Evolutionary conservation across 2,888 invertebrate species (phyloP).

Genomic region (Elysia crispata): DNA sequence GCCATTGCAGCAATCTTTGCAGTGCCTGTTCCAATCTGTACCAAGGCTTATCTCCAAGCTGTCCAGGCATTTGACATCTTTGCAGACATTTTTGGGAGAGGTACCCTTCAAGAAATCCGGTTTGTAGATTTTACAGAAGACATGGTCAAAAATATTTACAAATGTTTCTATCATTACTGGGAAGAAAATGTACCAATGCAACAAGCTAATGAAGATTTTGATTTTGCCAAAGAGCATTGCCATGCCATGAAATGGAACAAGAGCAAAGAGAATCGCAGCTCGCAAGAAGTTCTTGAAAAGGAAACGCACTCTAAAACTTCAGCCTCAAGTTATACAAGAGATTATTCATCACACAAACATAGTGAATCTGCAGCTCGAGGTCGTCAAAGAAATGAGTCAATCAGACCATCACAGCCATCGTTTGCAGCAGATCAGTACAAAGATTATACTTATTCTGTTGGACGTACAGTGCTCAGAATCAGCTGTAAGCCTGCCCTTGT

Average conservation of each 20-base stretch:
- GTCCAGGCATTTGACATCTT: constrained; percentile 35
- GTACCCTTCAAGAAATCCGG: constrained; percentile 6
- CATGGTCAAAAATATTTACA: constrained; percentile 29
- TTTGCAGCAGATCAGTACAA: too few relatives aligned
- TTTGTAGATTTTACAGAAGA: constrained; percentile 44
- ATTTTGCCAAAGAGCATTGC: not conserved
- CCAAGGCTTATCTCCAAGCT: constrained; percentile 36
- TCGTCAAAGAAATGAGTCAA: too few relatives aligned
- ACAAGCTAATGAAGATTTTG: constrained; percentile 15
- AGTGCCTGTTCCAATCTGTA: constrained; percentile 37
- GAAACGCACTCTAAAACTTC: too few relatives aligned
- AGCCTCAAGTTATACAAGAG: too few relatives aligned
- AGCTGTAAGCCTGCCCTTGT: too few relatives aligned
- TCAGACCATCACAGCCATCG: too few relatives aligned
- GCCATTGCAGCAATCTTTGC: constrained; percentile 43
- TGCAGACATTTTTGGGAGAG: not conserved
- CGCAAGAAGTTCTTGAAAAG: too few relatives aligned
- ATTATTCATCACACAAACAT: too few relatives aligned
- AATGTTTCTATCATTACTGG: constrained; percentile 23
- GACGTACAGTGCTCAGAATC: too few relatives aligned
- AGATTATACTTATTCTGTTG: too few relatives aligned
- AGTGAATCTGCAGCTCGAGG: too few relatives aligned
- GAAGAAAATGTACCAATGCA: not conserved
- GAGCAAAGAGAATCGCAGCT: not conserved
- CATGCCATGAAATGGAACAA: not conserved